Base-by-base conservation (phyloP, 1,140 invertebrate genomes). In the Notospermus geniculatus region DNA sequence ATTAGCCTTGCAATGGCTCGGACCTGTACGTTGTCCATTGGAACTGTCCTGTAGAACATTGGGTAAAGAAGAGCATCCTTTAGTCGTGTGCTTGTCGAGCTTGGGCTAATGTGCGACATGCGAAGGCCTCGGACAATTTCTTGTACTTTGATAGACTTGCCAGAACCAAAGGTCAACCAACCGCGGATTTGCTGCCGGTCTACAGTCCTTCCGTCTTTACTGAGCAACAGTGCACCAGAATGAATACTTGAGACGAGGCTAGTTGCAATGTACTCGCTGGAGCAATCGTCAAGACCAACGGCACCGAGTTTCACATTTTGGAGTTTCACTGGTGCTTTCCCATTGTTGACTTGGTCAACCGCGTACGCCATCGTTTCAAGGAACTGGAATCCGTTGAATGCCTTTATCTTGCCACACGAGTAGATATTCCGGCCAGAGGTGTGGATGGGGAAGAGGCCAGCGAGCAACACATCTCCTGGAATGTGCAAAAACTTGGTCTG, bases 341-440 rank as follows among this genome's bases (percentile, higher is more conserved):
- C 82, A 2, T 72, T 76, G 71, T 91, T 91, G 57, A 91, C 89
- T 36, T 84, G 78, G 69, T 90, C 87, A 1, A 92, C 75, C 1
- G 90, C 89, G 76, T 87, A 92, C 0, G 91, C 82, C 89, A 92
- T 91, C 1, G 90, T 90, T 77, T 92, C 90, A 43, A 91, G 76
- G 15, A 88, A 83, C 73, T 91, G 73, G 2, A 91, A 86, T 11
- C 88, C 89, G 30, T 86, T 84, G 64, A 88, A 86, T 66, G 86
- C 85, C 45, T 87, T 84, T 68, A 87, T 85, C 0, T 83, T 81
- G 0, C 87, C 88, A 72, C 89, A 90, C 7, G 41, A 58, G 46
- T 66, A 59, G 7, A 69, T 45, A 57, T 70, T 36, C 46, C 63
- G n/a, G 29, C 76, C 69, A 70, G 79, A 72, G 78, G 84, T 84